phyloP scores from a whole-genome alignment of 2,113 vertebrate species.

The Arizona elegans region DNA sequence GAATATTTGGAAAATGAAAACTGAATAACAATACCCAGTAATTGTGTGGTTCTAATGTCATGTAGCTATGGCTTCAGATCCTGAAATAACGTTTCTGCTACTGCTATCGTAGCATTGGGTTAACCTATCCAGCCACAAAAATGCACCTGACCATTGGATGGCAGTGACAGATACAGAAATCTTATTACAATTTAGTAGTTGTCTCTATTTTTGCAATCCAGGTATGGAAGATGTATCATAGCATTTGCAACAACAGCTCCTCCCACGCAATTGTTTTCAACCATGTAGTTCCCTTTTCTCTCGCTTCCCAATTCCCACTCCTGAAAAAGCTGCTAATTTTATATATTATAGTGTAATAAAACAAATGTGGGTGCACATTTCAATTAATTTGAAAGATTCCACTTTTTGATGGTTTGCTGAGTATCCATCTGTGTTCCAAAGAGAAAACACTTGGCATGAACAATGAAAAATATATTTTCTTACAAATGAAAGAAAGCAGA shows the following conservation, averaged over 20 bases:
- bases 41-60: neutral
- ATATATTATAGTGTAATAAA: neutral
- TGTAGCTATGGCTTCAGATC: neutral
- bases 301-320: neutral
- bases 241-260: neutral
- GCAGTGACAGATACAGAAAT: neutral
- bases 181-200: neutral
- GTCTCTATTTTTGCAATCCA: neutral
- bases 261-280: neutral
- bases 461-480: conserved; percentile 1
- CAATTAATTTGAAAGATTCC: neutral
- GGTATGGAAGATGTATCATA: neutral
- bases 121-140: neutral
- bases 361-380: neutral
- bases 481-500: conserved; percentile 15
- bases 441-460: neutral
- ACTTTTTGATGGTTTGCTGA: neutral
- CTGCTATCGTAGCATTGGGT: neutral
- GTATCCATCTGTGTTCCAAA: conserved; percentile 3
- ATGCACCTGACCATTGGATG: neutral
- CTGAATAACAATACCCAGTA: neutral
- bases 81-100: neutral
- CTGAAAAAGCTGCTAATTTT: neutral
- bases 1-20: neutral
- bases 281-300: neutral